A percentile compares a stretch with the other conserved stretches of the same genome.
phyloP scores from a whole-genome alignment of 2,888 invertebrate genomes.

The Griposia aprilina region DNA sequence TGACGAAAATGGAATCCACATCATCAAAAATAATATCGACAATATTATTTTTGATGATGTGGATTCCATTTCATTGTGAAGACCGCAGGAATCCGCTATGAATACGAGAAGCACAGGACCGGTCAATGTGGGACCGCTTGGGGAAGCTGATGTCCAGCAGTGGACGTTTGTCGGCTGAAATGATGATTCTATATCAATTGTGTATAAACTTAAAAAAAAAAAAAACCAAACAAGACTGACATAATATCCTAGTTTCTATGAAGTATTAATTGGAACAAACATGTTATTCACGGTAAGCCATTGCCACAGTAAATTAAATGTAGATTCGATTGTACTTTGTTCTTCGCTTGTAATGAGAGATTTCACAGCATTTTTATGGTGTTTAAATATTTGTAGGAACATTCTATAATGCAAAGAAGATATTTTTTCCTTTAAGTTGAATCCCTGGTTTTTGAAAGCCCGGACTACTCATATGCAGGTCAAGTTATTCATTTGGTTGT shows the following conservation, averaged over 20 bases:
- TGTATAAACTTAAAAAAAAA: background rate
- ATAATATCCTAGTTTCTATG: background rate
- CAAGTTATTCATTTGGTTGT: background rate
- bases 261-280: background rate
- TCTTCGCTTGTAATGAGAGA: constrained; percentile 15
- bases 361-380: background rate
- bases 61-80: background rate
- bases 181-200: background rate
- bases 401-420: background rate
- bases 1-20: too few species aligned
- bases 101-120: background rate
- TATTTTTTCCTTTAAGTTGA: background rate
- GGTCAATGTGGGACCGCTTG: background rate
- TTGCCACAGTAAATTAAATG: background rate
- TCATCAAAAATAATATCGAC: too few species aligned
- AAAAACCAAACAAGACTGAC: background rate
- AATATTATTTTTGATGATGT: background rate
- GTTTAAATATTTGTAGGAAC: background rate
- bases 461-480: background rate
- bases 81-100: background rate
- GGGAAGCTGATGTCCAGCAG: background rate
- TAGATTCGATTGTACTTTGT: constrained; percentile 17
- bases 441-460: background rate
- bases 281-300: constrained; percentile 19
- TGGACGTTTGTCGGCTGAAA: background rate